Evolutionary conservation across 2,113 vertebrate genomes (phyloP).

Genomic region (Alces alces): DNA sequence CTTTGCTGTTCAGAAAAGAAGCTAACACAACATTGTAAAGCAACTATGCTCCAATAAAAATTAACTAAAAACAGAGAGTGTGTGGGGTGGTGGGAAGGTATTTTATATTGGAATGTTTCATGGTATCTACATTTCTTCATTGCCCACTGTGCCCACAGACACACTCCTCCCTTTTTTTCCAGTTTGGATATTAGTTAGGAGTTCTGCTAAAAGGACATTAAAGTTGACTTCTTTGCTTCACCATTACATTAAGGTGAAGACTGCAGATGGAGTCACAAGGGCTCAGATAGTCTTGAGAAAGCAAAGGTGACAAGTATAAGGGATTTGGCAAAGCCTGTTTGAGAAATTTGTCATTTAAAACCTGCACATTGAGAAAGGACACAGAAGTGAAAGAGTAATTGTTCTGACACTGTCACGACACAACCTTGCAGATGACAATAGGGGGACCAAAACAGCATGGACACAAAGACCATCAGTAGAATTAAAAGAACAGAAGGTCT

Average conservation of each 20-base stretch:
- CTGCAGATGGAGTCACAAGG: fast-evolving
- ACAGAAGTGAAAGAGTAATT: background rate
- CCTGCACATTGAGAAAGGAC: background rate
- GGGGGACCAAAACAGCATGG: background rate
- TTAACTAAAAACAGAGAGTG: background rate
- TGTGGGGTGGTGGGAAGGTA: background rate
- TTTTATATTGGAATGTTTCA: background rate
- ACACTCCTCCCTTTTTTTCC: background rate
- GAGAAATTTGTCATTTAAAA: background rate
- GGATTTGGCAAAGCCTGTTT: background rate
- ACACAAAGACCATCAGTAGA: background rate
- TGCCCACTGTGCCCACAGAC: background rate
- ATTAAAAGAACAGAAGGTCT: background rate
- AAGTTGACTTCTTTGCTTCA: background rate
- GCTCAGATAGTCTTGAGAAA: background rate
- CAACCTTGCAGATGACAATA: background rate
- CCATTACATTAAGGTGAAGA: background rate
- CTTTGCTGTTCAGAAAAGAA: background rate
- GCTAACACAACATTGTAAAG: background rate
- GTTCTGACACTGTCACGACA: background rate
- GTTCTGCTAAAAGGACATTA: background rate
- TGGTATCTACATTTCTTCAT: background rate
- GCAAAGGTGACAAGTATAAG: background rate
- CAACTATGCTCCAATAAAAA: background rate
- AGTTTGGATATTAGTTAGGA: background rate